Percentiles rank a stretch among this genome's conserved stretches.
phyloP scores from a whole-genome alignment of 37 sponge, comb jelly and placozoan species.

The Cliona cf. orientalis region DNA sequence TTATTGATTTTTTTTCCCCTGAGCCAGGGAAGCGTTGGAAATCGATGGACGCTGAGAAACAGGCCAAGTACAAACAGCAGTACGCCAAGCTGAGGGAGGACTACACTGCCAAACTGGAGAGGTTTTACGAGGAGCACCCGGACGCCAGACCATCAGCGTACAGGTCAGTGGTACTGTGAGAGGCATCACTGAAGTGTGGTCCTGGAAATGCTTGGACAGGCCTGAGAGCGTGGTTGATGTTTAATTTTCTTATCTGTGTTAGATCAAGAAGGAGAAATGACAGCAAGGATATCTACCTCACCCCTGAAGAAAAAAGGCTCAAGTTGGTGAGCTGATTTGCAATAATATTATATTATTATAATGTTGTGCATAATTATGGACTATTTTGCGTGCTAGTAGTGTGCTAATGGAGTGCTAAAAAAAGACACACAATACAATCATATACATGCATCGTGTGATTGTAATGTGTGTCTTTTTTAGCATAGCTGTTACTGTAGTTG shows the following conservation, averaged over 20 bases:
- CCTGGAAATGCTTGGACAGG: too few species aligned
- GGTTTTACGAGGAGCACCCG: constrained; percentile 48
- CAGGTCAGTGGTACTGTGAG: too few species aligned
- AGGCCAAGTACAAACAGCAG: constrained; percentile 37
- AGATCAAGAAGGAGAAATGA: too few species aligned
- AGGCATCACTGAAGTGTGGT: too few species aligned
- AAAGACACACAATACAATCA: too few species aligned
- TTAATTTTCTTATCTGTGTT: too few species aligned
- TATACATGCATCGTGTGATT: too few species aligned
- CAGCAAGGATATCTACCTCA: neutral
- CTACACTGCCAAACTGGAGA: constrained; percentile 24
- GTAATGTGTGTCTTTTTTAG: too few species aligned
- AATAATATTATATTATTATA: neutral
- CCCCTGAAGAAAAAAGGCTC: constrained; percentile 6
- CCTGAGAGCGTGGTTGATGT: too few species aligned
- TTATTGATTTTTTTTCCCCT: neutral
- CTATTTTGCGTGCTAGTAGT: too few species aligned
- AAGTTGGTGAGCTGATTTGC: constrained; percentile 4
- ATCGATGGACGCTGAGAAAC: constrained; percentile 14
- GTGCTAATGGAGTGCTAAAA: too few species aligned
- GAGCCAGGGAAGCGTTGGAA: constrained; percentile 27
- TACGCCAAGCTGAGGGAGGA: neutral
- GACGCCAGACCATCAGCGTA: constrained; percentile 46
- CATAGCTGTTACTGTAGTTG: too few species aligned
- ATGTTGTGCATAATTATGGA: neutral